Evolutionary conservation across 1,140 invertebrate species (phyloP).

Genomic region (Achroia grisella): DNA sequence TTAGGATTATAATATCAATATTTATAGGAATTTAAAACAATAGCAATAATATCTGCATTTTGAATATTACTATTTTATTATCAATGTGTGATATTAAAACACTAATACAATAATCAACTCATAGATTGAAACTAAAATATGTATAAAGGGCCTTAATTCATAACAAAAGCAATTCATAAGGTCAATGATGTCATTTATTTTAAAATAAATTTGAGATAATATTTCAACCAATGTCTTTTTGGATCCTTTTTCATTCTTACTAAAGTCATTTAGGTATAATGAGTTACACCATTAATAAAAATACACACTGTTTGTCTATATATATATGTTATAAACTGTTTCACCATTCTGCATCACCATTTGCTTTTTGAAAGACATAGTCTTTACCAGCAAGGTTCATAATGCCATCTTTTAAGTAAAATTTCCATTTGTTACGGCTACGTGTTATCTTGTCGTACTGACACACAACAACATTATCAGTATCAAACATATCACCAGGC

Average conservation of each 20-base stretch:
- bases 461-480: conserved; percentile 99
- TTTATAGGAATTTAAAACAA: too few relatives aligned
- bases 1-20: too few relatives aligned
- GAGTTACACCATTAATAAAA: conserved; percentile 37
- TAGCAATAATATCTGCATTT: too few relatives aligned
- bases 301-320: conserved; percentile 34
- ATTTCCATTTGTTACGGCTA: conserved; percentile 99
- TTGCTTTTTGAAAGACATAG: conserved; percentile 99
- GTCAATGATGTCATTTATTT: neutral
- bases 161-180: neutral
- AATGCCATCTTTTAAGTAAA: conserved; percentile 99
- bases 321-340: conserved; percentile 13
- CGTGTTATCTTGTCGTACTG: conserved; percentile 99
- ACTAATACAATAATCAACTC: neutral
- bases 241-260: conserved; percentile 16
- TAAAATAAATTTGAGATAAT: conserved; percentile 15
- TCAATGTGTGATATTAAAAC: neutral
- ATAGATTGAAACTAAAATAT: neutral
- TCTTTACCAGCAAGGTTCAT: conserved; percentile 99
- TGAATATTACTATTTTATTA: too few relatives aligned
- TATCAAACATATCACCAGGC: conserved; percentile 95
- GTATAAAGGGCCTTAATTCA: neutral
- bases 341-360: conserved; percentile 99
- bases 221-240: conserved; percentile 20
- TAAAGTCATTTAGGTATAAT: conserved; percentile 24